A percentile compares a stretch with the other conserved stretches of the same genome.
Evolutionary conservation across 1,140 invertebrate species (phyloP).

Genomic region (Drosophila hydei): DNA sequence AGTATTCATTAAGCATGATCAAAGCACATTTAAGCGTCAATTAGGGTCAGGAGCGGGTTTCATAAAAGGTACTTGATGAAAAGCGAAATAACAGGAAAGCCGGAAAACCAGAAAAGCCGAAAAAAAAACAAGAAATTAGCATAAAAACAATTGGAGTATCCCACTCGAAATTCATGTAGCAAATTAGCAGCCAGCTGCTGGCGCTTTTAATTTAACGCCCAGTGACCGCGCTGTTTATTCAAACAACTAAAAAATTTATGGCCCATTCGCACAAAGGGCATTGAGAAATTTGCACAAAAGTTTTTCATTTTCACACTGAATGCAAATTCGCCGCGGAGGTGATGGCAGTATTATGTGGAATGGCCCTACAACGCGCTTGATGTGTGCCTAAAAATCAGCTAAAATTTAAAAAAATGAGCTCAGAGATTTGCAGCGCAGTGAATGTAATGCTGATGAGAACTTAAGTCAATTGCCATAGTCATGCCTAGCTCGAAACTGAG

Average conservation of each 20-base stretch:
- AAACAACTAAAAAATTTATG: conserved; percentile 46
- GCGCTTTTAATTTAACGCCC: conserved; percentile 64
- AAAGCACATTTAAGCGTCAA: conserved; percentile 1
- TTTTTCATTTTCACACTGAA: conserved; percentile 41
- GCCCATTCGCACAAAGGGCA: conserved; percentile 3
- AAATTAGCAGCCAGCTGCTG: conserved; percentile 54
- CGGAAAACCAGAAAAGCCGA: background rate
- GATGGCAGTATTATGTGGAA: background rate
- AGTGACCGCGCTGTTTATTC: conserved; percentile 22
- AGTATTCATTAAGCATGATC: background rate
- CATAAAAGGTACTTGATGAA: conserved; percentile 5
- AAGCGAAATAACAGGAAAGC: no score
- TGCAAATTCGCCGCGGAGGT: conserved; percentile 14
- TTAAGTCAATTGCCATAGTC: no score
- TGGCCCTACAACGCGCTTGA: background rate
- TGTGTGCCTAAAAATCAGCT: background rate
- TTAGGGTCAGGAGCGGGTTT: background rate
- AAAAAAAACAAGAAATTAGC: conserved; percentile 9
- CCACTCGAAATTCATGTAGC: conserved; percentile 35
- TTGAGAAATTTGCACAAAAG: conserved; percentile 18
- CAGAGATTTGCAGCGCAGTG: no score
- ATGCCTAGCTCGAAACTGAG: no score
- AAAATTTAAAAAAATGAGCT: background rate
- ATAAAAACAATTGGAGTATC: conserved; percentile 25
- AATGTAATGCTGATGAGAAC: no score